These are phyloP conservation scores for Adelognathus sp. DNA, from an alignment of 2,888 invertebrate genomes.

Conservation along the genomic window DNA sequence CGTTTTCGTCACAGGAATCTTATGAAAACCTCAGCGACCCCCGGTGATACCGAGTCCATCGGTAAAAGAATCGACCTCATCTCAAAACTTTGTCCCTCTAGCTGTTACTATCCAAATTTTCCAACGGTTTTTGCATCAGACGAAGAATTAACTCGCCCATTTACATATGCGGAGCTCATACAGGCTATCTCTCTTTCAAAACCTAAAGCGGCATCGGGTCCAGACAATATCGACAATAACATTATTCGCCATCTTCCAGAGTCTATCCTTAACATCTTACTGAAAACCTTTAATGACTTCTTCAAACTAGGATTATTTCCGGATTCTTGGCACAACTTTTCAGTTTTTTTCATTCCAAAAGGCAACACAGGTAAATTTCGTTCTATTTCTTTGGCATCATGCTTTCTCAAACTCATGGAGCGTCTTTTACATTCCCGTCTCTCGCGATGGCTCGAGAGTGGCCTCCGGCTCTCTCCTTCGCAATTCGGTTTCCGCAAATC, in stretches of 20 bases:
- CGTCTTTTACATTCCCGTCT: constrained; percentile 11
- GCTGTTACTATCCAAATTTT: not conserved
- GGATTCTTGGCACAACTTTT: not conserved
- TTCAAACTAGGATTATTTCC: not conserved
- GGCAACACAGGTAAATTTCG: constrained; percentile 13
- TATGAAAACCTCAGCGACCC: not conserved
- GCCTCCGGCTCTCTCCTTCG: not conserved
- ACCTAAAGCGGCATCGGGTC: not conserved
- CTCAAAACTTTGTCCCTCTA: not conserved
- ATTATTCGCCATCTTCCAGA: not conserved
- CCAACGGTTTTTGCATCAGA: not conserved
- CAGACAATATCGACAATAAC: not conserved
- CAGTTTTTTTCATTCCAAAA: constrained; percentile 22
- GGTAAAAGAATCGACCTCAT: constrained; percentile 2
- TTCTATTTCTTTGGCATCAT: constrained; percentile 24
- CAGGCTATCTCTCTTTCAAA: not conserved
- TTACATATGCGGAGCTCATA: no score
- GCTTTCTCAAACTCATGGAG: constrained; percentile 24
- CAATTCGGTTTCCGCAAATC: constrained; percentile 18
- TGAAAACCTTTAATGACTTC: constrained; percentile 4
- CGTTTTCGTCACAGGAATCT: constrained; percentile 1
- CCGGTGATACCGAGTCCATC: not conserved
- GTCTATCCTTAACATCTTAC: not conserved
- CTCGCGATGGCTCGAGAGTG: constrained; percentile 7
- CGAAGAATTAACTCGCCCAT: no score